A percentile compares a stretch with the other conserved stretches of the same genome.
phyloP scores from a whole-genome alignment of 2,888 invertebrate genomes.

The Caenorhabditis sp. region DNA sequence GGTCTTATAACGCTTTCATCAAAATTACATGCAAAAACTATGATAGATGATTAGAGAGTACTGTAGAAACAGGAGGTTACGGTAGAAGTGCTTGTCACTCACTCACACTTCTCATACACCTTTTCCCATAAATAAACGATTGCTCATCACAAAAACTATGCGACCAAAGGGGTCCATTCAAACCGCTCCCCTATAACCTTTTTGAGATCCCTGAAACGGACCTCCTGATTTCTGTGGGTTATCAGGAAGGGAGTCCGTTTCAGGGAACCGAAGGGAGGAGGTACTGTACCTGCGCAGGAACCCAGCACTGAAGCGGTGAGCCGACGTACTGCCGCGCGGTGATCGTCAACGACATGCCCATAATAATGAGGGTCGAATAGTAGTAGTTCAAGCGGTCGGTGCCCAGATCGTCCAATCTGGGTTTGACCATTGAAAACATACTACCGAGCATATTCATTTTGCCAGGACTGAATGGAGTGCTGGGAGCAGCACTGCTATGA shows the following conservation, averaged over 20 bases:
- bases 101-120: conserved; percentile 9
- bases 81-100: not conserved
- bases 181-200: conserved; percentile 2
- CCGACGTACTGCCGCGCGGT: conserved; percentile 68
- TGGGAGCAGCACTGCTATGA: conserved; percentile 12
- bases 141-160: not conserved
- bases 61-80: too few relatives aligned
- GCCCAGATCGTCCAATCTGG: conserved; percentile 54
- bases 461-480: conserved; percentile 22
- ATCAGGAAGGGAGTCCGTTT: too few relatives aligned
- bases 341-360: conserved; percentile 52
- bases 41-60: too few relatives aligned
- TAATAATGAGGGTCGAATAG: conserved; percentile 66
- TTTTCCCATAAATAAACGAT: conserved; percentile 4
- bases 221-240: too few relatives aligned
- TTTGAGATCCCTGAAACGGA: too few relatives aligned
- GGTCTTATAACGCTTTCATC: too few relatives aligned
- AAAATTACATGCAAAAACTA: too few relatives aligned
- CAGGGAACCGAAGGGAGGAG: too few relatives aligned
- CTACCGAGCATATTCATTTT: conserved; percentile 45
- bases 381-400: conserved; percentile 67
- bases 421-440: conserved; percentile 45
- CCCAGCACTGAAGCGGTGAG: conserved; percentile 70
- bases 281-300: conserved; percentile 64
- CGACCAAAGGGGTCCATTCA: not conserved